These are phyloP conservation scores for Chesias legatella DNA, from an alignment of 2,888 invertebrate species.

Conservation along the genomic window DNA sequence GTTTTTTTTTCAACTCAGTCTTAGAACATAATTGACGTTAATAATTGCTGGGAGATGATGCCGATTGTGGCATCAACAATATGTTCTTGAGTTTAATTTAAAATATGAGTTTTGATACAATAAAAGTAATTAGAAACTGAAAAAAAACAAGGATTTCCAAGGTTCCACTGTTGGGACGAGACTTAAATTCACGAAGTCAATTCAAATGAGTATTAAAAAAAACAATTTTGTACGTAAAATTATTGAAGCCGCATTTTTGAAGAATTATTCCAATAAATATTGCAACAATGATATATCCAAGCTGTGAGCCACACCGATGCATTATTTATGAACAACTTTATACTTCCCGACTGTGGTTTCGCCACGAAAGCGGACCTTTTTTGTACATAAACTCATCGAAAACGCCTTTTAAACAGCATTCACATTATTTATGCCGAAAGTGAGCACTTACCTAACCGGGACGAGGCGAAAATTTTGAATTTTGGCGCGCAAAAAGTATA, in stretches of 20 bases:
- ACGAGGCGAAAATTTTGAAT: conserved; percentile 19
- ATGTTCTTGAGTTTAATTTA: conserved; percentile 41
- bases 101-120: conserved; percentile 41
- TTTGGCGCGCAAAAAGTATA: conserved; percentile 1
- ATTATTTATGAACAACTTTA: conserved; percentile 75
- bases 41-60: conserved; percentile 56
- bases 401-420: conserved; percentile 69
- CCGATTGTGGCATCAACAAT: conserved; percentile 45
- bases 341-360: conserved; percentile 54
- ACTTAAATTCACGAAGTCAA: neutral
- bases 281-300: conserved; percentile 47
- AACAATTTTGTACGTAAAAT: conserved; percentile 5
- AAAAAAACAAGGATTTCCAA: no score
- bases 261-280: conserved; percentile 41
- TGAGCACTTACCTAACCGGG: conserved; percentile 24
- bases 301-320: conserved; percentile 44
- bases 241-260: conserved; percentile 10
- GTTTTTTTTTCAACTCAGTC: conserved; percentile 45
- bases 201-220: neutral
- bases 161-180: no score
- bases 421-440: conserved; percentile 65
- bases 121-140: no score
- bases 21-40: conserved; percentile 66
- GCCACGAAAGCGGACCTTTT: conserved; percentile 56
- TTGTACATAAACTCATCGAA: conserved; percentile 71